Conservation (phyloP, 2,113 vertebrate genomes). For the Oryctolagus cuniculus region DNA sequence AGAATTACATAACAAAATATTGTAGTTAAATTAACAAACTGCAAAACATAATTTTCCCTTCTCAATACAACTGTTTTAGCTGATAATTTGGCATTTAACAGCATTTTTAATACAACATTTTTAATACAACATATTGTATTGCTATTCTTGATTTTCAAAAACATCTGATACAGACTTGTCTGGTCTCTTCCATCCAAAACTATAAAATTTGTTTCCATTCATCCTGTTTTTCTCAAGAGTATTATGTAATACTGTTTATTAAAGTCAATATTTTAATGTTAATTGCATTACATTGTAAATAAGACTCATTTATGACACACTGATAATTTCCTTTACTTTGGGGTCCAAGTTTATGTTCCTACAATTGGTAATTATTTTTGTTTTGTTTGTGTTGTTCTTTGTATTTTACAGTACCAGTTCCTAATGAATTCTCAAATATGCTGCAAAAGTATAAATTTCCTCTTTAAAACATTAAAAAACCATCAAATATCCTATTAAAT, state of each 20-base stretch:
- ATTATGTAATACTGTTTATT: background rate
- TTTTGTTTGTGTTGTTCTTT: slow-evolving; percentile 10
- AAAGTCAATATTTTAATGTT: background rate
- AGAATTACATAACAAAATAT: background rate
- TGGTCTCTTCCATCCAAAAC: background rate
- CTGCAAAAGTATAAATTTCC: background rate
- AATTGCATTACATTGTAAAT: background rate
- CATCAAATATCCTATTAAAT: background rate
- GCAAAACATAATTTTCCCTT: background rate
- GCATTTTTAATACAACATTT: background rate
- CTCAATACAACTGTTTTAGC: background rate
- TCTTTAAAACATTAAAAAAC: slow-evolving; percentile 3
- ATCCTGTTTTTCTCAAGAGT: background rate
- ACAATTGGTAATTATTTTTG: background rate
- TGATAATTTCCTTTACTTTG: slow-evolving; percentile 4
- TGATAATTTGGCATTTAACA: background rate
- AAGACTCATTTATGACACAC: background rate
- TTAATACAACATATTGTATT: background rate
- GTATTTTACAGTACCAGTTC: background rate
- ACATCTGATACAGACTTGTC: background rate
- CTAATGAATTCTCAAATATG: background rate
- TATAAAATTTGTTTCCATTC: background rate
- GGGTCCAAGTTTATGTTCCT: background rate
- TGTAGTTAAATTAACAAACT: background rate
- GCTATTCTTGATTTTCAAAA: slow-evolving; percentile 49